phyloP scores from a whole-genome alignment of 1,140 invertebrate genomes.

The Eumaeus atala region DNA sequence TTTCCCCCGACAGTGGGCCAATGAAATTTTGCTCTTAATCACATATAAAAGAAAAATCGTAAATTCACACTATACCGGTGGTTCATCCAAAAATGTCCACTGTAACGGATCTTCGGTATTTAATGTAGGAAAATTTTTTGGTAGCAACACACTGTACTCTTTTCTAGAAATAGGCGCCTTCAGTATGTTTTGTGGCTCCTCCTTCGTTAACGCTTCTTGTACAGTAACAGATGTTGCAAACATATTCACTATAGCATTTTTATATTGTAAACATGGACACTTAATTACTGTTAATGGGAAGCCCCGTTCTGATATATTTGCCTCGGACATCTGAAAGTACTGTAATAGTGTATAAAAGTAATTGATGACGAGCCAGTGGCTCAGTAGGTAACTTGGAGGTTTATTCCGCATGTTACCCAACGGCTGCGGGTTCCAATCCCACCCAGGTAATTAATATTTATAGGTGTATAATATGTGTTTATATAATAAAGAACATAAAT shows the following conservation, averaged over 20 bases:
- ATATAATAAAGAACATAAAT: no score
- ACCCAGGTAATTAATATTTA: no score
- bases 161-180: slow-evolving; percentile 39
- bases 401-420: no score
- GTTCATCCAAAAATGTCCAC: slow-evolving; percentile 55
- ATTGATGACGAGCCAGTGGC: no score
- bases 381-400: no score
- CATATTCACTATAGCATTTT: slow-evolving; percentile 45
- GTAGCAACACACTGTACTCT: slow-evolving; percentile 50
- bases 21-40: no score
- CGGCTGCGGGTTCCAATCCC: no score
- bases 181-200: slow-evolving; percentile 43
- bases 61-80: slow-evolving; percentile 41
- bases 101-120: slow-evolving; percentile 42
- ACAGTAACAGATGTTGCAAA: slow-evolving; percentile 38
- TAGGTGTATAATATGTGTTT: no score
- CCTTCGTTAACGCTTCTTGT: slow-evolving; percentile 42
- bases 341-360: no score
- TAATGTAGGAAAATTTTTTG: slow-evolving; percentile 46
- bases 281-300: slow-evolving; percentile 56
- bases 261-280: slow-evolving; percentile 50
- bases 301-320: slow-evolving; percentile 41
- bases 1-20: no score
- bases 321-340: slow-evolving; percentile 36
- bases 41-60: no score